Evolutionary conservation across 2,888 invertebrate genomes (phyloP), one percentile per base, ranked within the genome.

Genomic region (Ornithoptera alexandrae): DNA sequence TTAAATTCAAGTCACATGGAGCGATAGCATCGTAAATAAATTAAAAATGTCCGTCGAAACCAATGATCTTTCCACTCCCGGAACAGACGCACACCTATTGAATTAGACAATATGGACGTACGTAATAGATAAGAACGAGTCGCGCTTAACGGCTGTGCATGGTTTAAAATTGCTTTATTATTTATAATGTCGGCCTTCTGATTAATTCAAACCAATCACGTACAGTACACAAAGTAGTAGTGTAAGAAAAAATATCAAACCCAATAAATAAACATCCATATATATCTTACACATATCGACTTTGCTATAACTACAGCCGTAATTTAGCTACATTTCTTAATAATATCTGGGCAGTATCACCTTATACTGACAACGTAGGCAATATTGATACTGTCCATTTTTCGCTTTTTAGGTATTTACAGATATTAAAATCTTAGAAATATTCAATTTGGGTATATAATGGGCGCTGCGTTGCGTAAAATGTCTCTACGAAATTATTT

Each of bases 21-120:
- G 65, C 71, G 65, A 68, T 62, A 64, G 68, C 50, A 66, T 68
- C 67, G 61, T 74, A 74, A 76, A 78, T 77, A 77, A 74, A 78
- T 77, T 75, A 75, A 72, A 67, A 72, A 59, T 67, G 64, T 67
- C 67, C 62, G 68, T 65, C 67, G 71, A 68, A 72, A 69, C 61
- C 72, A 73, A 73, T 72, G 69, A 73, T 69, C 4, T 62, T 22
- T 60, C 69, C 39, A 70, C 64, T 64, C 59, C 67, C 66, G 65
- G 63, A 69, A 67, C 63, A 39, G 39, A 62, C 50, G 60, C 22
- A 65, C 56, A 42, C 46, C 36, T 8, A 70, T 63, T 70, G 70
- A 62, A 70, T 67, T 24, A 30, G 56, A 66, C 60, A 67, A 63
- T 62, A 63, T 63, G 59, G n/a, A 46, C 10, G 20, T 46, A 66